phyloP scores from a whole-genome alignment of 1,140 invertebrate species.

The Maniola jurtina region DNA sequence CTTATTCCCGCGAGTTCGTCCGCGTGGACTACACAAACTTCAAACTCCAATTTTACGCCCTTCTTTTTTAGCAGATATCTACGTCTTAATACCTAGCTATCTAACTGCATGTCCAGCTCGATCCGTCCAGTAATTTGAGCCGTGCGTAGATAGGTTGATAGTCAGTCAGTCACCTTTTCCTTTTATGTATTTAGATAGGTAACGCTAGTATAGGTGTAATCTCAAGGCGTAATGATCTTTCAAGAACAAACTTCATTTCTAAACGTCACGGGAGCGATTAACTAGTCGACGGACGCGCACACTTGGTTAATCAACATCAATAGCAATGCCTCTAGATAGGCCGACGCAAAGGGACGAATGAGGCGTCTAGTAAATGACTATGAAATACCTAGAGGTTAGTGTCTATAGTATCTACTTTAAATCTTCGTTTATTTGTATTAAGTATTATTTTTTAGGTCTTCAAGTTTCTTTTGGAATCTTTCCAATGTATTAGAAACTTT shows the following conservation, averaged over 20 bases:
- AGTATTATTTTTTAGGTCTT: neutral
- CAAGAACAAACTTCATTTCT: slow-evolving; percentile 4
- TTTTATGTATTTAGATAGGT: neutral
- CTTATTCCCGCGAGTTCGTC: too few relatives aligned
- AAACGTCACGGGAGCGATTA: slow-evolving; percentile 29
- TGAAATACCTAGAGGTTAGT: slow-evolving; percentile 5
- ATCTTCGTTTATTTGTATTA: neutral
- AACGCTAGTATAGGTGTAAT: neutral
- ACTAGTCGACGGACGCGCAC: slow-evolving; percentile 21
- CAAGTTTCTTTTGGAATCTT: neutral
- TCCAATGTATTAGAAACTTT: too few relatives aligned
- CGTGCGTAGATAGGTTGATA: too few relatives aligned
- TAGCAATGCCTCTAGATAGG: slow-evolving; percentile 11
- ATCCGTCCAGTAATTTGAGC: too few relatives aligned
- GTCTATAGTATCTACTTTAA: neutral
- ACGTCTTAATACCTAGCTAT: too few relatives aligned
- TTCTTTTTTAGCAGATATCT: too few relatives aligned
- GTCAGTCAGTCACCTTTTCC: too few relatives aligned
- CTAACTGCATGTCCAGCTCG: too few relatives aligned
- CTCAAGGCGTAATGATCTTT: neutral
- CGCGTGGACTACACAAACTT: too few relatives aligned
- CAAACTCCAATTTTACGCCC: too few relatives aligned
- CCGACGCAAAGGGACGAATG: slow-evolving; percentile 3
- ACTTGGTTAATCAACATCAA: slow-evolving; percentile 30
- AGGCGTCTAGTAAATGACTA: slow-evolving; percentile 14